Evolutionary conservation across 2,797 vertebrate genomes (phyloP).

Genomic region (Muraenolepis orangiensis): DNA sequence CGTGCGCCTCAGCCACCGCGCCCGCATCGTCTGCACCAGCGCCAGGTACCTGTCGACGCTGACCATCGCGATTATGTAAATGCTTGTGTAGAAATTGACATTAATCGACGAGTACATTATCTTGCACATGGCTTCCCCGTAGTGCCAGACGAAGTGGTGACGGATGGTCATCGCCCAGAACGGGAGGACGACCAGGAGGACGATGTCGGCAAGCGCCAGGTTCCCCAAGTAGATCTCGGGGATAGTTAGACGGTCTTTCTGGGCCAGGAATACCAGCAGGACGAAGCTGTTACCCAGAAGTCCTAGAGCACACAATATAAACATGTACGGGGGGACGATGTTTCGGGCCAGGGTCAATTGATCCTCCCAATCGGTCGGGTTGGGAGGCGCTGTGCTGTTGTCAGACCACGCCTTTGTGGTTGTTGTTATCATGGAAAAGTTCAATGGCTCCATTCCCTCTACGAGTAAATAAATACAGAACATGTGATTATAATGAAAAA

Average conservation of each 20-base stretch:
- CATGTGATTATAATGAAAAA: not conserved
- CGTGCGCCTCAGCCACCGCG: constrained; percentile 73
- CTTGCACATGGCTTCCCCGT: constrained; percentile 82
- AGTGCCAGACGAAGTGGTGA: constrained; percentile 80
- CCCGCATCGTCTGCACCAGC: constrained; percentile 84
- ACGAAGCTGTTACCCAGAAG: constrained; percentile 83
- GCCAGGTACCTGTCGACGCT: constrained; percentile 91
- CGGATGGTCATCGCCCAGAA: constrained; percentile 87
- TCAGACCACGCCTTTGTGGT: constrained; percentile 24
- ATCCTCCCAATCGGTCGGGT: constrained; percentile 3
- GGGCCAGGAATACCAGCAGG: constrained; percentile 74
- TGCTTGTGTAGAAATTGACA: constrained; percentile 84
- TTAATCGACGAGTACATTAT: constrained; percentile 71
- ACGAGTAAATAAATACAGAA: constrained; percentile 8
- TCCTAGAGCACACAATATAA: constrained; percentile 68
- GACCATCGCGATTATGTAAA: constrained; percentile 85
- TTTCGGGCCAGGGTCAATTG: constrained; percentile 63
- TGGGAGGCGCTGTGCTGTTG: constrained; percentile 41
- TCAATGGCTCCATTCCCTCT: constrained; percentile 47
- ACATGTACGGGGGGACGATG: constrained; percentile 69
- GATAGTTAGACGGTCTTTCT: constrained; percentile 79
- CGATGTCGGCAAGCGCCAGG: constrained; percentile 81
- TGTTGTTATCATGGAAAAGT: not conserved
- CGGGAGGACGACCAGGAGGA: constrained; percentile 79
- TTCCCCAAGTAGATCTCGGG: constrained; percentile 91